Base-by-base conservation (phyloP, 2,888 invertebrate genomes). In the Diabrotica balteata region DNA sequence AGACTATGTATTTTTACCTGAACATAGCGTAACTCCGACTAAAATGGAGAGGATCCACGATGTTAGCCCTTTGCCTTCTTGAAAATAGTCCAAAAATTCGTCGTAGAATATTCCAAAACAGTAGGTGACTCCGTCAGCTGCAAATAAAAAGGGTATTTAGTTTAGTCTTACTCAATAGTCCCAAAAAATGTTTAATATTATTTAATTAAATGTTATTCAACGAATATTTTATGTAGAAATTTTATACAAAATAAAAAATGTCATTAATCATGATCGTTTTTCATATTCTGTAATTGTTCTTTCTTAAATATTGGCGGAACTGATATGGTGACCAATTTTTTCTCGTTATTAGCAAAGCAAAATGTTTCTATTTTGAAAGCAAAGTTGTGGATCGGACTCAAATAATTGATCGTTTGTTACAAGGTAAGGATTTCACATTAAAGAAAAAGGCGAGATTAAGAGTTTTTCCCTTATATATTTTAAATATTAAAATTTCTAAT, bases 71-170 rank as follows among this genome's bases (percentile, higher is more conserved):
- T 92, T 92, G 70, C 94, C 92, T 80, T 93, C 93, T 7, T 90
- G 84, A 84, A 97, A 98, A 85, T 95, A 93, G 69, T 88, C 86
- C 75, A 95, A 86, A 81, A 98, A 93, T 84, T 95, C 93, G 73
- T 90, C 88, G 85, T 94, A 93, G 85, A 98, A 95, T 70, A 98
- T 91, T 63, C 98, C 98, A 84, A 98, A 98, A 11, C 97, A 96
- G 86, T 98, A 98, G 61, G 97, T 98, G 83, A 98, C 94, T 68
- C 98, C 98, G 85, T 98, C 98, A 75, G 97, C 97, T 92, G 90
- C 76, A 90, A 90, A 71, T 59, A 52, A 57, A 64, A 52, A 8
- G 6, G 5, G 10, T 10, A 47, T 47, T 47, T 9, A 47, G 3
- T 9, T 47, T 9, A 47, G 3, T 9, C 5, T 9, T 47, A 47